Conservation (phyloP, 2,113 vertebrate species). For the Isichthys henryi region DNA sequence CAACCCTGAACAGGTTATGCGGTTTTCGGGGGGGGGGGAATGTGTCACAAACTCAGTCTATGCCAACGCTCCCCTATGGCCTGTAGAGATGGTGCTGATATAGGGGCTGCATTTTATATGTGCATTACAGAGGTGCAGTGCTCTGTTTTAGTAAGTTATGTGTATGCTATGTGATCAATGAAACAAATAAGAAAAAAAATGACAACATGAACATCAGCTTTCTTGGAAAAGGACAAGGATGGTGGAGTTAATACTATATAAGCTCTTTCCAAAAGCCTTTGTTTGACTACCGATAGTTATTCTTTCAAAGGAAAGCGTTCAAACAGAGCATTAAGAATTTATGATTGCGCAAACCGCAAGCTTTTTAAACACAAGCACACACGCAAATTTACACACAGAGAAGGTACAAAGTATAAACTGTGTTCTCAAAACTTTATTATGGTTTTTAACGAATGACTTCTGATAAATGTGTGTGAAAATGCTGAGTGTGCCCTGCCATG, state of each 20-base stretch:
- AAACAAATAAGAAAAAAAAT: background rate
- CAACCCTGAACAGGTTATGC: too few species aligned
- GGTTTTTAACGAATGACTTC: background rate
- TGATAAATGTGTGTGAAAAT: background rate
- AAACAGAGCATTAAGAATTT: slow-evolving; percentile 6
- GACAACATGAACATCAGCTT: background rate
- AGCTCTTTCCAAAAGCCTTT: background rate
- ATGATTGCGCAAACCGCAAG: background rate
- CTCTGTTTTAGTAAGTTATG: background rate
- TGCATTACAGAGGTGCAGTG: background rate
- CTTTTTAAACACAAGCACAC: background rate
- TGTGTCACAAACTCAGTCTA: too few species aligned
- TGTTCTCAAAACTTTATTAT: background rate
- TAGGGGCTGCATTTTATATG: background rate
- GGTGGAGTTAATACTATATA: background rate
- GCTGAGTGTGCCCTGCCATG: background rate
- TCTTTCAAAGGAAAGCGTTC: background rate
- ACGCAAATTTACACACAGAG: background rate
- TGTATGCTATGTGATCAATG: background rate
- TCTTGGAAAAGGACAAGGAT: background rate
- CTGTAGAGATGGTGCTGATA: background rate
- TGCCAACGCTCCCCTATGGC: background rate
- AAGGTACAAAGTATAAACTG: background rate
- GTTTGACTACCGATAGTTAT: background rate
- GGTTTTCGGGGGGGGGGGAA: background rate